Evolutionary conservation across 2,797 vertebrate genomes (phyloP), one percentile per base, ranked within the genome.

Genomic region (Trachops cirrhosus): DNA sequence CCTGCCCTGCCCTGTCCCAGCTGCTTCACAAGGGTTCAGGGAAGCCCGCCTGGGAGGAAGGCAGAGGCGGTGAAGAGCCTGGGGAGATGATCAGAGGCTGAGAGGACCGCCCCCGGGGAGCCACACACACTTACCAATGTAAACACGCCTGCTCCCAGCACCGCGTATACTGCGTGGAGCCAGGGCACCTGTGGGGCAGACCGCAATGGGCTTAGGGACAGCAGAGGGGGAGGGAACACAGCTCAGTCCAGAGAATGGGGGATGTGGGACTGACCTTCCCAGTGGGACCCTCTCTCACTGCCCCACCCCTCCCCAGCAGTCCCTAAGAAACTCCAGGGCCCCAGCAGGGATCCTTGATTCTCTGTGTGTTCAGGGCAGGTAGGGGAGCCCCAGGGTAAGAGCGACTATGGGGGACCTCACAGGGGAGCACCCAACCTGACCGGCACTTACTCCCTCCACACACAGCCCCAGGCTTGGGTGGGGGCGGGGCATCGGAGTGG

Each of bases 131-230:
- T 99, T 98, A 99, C 99, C 99, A 99, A 98, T 0, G 99, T 99
- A 95, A 99, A 99, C 74, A 99, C 97, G 52, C 99, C 98, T 11
- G 99, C 99, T 97, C 99, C 99, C 59, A 99, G 98, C 3, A 96
- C 98, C 32, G 99, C 99, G 0, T 99, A 99, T 93, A 98, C 92
- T 0, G 98, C 98, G 0, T 99, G 99, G 85, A 99, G 98, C 99
- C 99, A 99, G 4, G 99, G 99, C 32, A 99, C 99, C 99, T 99
- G 94, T 5, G 87, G 85, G 77, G 50, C 57, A 86, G 88, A 95
- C 19, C 22, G 93, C 32, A 87, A 5, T 5, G 3, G 57, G 74
- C 4, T 96, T 29, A 95, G 90, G 21, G 64, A 15, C 16, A 3
- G 44, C 5, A 52, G 54, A 39, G 9, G 64, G 5, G 39, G 19